Evolutionary conservation across 2,888 invertebrate genomes (phyloP).

Genomic region (Papilio gigon): DNA sequence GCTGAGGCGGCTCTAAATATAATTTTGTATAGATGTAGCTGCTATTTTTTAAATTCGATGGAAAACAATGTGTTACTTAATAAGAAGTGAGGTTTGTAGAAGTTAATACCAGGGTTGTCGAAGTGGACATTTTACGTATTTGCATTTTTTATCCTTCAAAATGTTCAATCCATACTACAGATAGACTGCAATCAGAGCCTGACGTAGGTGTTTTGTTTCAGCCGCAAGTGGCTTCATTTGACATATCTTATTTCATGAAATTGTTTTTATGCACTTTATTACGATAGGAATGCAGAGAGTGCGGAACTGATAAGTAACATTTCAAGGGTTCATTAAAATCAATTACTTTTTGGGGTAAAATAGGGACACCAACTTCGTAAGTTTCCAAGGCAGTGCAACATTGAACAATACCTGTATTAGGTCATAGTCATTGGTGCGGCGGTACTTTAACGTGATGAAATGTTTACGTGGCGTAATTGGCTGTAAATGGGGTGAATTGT

Average conservation of each 20-base stretch:
- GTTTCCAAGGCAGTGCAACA: too few species aligned
- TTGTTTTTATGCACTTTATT: neutral
- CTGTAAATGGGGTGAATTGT: constrained; percentile 76
- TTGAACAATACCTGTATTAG: constrained; percentile 21
- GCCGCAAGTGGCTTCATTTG: constrained; percentile 27
- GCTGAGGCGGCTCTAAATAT: constrained; percentile 89
- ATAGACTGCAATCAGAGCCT: neutral
- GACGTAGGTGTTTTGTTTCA: constrained; percentile 32
- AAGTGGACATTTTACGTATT: neutral
- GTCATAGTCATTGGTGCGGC: constrained; percentile 9
- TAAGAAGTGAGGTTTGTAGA: neutral
- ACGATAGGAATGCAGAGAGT: neutral
- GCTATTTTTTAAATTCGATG: neutral
- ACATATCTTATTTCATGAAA: constrained; percentile 14
- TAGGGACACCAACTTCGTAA: neutral
- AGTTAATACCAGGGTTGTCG: neutral
- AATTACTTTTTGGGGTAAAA: neutral
- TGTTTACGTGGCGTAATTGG: constrained; percentile 73
- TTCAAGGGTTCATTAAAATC: neutral
- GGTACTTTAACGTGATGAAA: constrained; percentile 55
- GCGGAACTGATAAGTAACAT: too few species aligned
- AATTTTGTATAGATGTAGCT: neutral
- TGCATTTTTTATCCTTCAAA: neutral
- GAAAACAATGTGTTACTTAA: too few species aligned
- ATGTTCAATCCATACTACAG: neutral